These are phyloP conservation scores for Acanthosepion esculentum DNA, from an alignment of 2,888 invertebrate genomes.

Conservation along the genomic window DNA sequence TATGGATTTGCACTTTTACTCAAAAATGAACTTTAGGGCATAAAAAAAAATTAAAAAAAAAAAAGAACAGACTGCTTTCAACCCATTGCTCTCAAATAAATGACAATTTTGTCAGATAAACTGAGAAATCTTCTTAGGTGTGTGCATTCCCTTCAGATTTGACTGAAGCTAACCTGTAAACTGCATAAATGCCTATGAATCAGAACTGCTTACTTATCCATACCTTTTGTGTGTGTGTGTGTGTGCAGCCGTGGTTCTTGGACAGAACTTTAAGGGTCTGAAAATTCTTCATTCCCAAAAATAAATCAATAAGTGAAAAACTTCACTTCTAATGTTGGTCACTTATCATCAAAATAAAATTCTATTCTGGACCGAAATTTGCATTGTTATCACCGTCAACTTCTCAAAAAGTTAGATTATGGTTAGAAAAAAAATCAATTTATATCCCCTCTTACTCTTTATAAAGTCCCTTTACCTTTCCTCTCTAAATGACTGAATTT, in stretches of 20 bases:
- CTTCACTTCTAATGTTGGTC: background rate
- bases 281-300: background rate
- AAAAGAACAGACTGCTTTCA: background rate
- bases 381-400: background rate
- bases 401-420: background rate
- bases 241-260: background rate
- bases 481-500: background rate
- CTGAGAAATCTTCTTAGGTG: background rate
- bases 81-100: background rate
- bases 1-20: background rate
- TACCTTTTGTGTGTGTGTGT: background rate
- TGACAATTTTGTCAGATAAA: background rate
- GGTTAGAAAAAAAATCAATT: background rate
- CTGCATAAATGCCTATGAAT: background rate
- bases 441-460: background rate
- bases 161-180: background rate
- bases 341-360: constrained; percentile 24
- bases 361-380: background rate
- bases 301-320: constrained; percentile 8
- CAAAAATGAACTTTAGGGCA: background rate
- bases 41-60: background rate
- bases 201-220: background rate
- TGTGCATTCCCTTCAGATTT: background rate
- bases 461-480: background rate
- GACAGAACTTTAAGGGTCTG: constrained; percentile 20